A percentile compares a stretch with the other conserved stretches of the same genome.
phyloP scores from a whole-genome alignment of 2,797 vertebrate species.

The Erpetoichthys calabaricus region DNA sequence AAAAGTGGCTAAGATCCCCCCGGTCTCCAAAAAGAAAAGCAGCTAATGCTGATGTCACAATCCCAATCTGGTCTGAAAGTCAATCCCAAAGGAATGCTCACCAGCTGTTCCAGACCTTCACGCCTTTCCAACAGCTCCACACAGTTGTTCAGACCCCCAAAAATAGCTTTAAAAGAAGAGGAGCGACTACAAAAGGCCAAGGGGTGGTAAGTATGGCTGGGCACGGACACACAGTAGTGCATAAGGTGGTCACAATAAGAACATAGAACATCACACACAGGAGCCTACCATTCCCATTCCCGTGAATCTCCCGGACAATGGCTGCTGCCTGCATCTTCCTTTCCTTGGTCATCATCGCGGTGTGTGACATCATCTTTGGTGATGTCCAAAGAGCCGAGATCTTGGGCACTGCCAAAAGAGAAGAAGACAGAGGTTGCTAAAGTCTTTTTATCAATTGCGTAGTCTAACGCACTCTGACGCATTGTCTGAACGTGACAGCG shows the following conservation, averaged over 20 bases:
- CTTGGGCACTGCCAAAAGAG: conserved; percentile 42
- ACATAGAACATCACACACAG: neutral
- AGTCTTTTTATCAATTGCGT: neutral
- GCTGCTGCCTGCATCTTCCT: conserved; percentile 77
- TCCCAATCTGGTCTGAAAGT: conserved; percentile 46
- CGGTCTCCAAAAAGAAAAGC: conserved; percentile 24
- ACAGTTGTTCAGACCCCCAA: conserved; percentile 64
- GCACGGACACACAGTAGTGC: too few species aligned
- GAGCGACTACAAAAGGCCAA: conserved; percentile 67
- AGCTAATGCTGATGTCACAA: conserved; percentile 47
- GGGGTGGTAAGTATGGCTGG: too few species aligned
- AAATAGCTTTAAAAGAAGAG: conserved; percentile 73
- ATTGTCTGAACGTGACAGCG: too few species aligned
- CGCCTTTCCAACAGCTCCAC: conserved; percentile 34
- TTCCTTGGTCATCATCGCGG: conserved; percentile 66
- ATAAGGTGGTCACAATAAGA: neutral
- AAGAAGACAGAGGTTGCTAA: conserved; percentile 4
- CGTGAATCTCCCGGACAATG: conserved; percentile 80
- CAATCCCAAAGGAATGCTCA: conserved; percentile 59
- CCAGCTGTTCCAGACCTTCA: conserved; percentile 79
- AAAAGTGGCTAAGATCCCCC: neutral
- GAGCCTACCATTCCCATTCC: conserved; percentile 55
- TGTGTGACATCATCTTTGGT: conserved; percentile 67
- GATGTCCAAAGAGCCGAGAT: conserved; percentile 17
- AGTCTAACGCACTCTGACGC: too few species aligned